Evolutionary conservation across 1,140 invertebrate species (phyloP), one percentile per base, ranked within the genome.

Genomic region (Mactra quadrangularis): DNA sequence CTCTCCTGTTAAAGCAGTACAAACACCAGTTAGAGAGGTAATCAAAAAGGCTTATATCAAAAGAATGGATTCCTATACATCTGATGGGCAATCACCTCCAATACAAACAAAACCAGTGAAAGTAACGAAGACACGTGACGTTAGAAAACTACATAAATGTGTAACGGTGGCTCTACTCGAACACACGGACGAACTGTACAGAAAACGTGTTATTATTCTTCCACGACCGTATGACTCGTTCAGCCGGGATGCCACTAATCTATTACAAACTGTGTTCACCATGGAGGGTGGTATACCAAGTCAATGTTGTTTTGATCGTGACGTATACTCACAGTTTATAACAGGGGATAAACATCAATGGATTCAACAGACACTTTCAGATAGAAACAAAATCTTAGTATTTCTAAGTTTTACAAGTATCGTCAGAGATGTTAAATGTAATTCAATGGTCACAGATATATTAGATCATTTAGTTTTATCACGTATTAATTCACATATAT

Each of bases 371-470:
- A n/a, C 31, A 11, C 47, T 57, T 13, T 1, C 45, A 13, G 53
- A 72, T 72, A 17, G 33, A 13, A 47, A 72, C 19, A 55, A 15
- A 57, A 72, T 72, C 22, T 13, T 72, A 15, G 31, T 72, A 55
- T 72, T 57, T 72, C 50, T 72, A 2, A 55, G 50, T 17, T 57
- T 57, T 57, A 72, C 70, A 55, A 72, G 25, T 15, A 35, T 72
- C 13, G 11, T 7, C 7, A 31, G n/a, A 4, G 64, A 52, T 25
- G 15, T 35, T 17, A 47, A 27, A 50, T 17, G 33, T 17, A 45
- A 29, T 31, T 19, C 47, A 25, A 55, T 55, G 50, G 53, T 57
- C n/a, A 31, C 35, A 1, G 70, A 72, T 27, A n/a, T 72, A 3
- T n/a, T 72, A 6, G 53, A 72, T 0, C 50, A 72, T 57, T n/a